A percentile compares a stretch with the other conserved stretches of the same genome.
These are phyloP conservation scores for Prinia subflava DNA, from an alignment of 2,113 vertebrate genomes.

Conservation along the genomic window DNA sequence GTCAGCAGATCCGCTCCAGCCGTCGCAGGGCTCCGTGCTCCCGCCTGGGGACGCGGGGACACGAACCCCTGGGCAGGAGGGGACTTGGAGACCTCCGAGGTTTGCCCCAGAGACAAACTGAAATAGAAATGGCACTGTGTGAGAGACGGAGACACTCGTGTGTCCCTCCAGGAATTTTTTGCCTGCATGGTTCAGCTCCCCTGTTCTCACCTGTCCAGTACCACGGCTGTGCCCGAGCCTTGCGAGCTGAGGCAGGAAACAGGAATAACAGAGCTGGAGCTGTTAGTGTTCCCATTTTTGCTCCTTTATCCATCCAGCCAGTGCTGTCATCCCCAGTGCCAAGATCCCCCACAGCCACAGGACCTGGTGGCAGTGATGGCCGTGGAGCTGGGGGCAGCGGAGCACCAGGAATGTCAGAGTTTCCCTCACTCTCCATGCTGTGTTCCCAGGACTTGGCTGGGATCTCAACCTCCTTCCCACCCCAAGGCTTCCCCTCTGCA, in stretches of 20 bases:
- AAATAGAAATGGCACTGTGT: background rate
- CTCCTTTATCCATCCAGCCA: background rate
- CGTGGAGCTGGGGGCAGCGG: fast-evolving
- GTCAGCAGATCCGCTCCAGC: slow-evolving; percentile 41
- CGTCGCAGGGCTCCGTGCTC: background rate
- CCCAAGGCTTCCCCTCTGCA: background rate
- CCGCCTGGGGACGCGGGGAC: fast-evolving
- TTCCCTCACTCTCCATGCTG: fast-evolving
- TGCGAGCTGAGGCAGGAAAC: background rate
- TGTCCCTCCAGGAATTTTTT: background rate
- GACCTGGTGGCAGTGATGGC: fast-evolving
- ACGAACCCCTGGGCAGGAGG: background rate
- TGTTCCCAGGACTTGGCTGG: fast-evolving
- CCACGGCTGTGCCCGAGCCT: fast-evolving
- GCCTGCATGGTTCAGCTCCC: fast-evolving
- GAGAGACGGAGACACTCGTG: background rate
- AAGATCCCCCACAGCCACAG: fast-evolving
- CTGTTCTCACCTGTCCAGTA: background rate
- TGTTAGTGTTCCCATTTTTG: background rate
- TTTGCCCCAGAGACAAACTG: background rate
- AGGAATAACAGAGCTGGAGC: background rate
- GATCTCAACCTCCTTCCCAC: background rate
- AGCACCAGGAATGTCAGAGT: background rate
- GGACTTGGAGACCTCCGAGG: background rate
- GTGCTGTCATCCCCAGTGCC: background rate